phyloP scores from a whole-genome alignment of 2,888 invertebrate genomes.

The Dasypogon diadema region DNA sequence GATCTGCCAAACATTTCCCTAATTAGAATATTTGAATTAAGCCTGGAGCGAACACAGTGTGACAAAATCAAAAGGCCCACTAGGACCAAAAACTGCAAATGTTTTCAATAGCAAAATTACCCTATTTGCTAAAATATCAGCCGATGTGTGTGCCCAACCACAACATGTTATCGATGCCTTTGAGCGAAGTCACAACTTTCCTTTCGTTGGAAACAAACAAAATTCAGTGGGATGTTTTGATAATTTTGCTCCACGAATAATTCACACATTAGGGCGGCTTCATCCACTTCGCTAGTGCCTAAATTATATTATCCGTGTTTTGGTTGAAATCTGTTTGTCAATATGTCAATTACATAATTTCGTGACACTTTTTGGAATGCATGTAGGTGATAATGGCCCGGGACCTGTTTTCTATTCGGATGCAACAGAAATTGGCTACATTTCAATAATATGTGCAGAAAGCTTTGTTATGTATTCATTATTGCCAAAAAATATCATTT shows the following conservation, averaged over 20 bases:
- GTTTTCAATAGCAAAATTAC: conserved; percentile 11
- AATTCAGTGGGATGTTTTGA: conserved; percentile 11
- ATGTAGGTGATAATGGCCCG: conserved; percentile 5
- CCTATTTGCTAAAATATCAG: not conserved
- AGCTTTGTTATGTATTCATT: too few species aligned
- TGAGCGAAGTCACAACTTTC: too few species aligned
- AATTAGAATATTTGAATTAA: conserved; percentile 25
- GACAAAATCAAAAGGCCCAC: conserved; percentile 9
- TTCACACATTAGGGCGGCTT: not conserved
- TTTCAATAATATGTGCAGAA: too few species aligned
- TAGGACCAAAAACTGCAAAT: not conserved
- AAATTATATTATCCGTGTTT: conserved; percentile 3
- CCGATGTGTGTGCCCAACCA: not conserved
- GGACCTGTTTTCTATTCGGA: conserved; percentile 51
- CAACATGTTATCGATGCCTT: too few species aligned
- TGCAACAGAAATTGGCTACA: conserved; percentile 9
- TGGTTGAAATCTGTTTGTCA: conserved; percentile 31
- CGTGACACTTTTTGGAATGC: not conserved
- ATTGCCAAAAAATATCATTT: too few species aligned
- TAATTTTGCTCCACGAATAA: conserved; percentile 13
- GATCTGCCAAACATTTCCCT: conserved; percentile 11
- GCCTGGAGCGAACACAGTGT: not conserved
- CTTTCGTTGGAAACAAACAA: not conserved
- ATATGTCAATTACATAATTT: conserved; percentile 25
- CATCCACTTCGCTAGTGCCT: not conserved